phyloP scores from a whole-genome alignment of 2,113 vertebrate species.

The Pygathrix nemaeus region DNA sequence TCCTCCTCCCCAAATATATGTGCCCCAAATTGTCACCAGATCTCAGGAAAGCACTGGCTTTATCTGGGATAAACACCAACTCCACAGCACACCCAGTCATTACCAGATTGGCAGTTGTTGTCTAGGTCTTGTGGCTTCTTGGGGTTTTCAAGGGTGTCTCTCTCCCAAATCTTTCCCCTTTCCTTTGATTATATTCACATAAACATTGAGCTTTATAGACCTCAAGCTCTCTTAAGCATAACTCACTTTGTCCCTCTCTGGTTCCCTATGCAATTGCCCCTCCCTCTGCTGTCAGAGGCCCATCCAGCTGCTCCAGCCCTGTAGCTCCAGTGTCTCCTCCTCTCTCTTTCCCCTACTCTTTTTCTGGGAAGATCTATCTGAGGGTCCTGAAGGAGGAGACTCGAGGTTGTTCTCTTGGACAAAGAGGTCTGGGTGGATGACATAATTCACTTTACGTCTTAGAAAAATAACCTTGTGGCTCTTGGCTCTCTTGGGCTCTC shows the following conservation, averaged over 20 bases:
- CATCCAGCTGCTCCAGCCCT: not conserved
- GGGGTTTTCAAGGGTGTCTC: conserved; percentile 37
- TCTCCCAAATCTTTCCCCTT: conserved; percentile 9
- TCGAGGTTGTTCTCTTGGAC: conserved; percentile 22
- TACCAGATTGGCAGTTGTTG: conserved; percentile 41
- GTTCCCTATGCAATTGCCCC: not conserved
- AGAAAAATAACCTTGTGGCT: conserved; percentile 64
- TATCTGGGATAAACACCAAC: conserved; percentile 57
- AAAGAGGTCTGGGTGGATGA: conserved; percentile 59
- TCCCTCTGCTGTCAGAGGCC: not conserved
- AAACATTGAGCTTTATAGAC: not conserved
- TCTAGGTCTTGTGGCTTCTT: conserved; percentile 62
- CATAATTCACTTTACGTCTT: conserved; percentile 58
- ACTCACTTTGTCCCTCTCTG: not conserved
- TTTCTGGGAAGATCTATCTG: not conserved
- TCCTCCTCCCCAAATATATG: conserved; percentile 43
- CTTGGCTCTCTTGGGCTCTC: conserved; percentile 57
- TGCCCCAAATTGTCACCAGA: conserved; percentile 59
- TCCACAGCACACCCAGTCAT: conserved; percentile 55
- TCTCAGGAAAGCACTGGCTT: conserved; percentile 55
- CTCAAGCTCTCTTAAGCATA: not conserved
- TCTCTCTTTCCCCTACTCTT: not conserved
- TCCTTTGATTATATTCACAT: conserved; percentile 29
- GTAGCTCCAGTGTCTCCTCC: not conserved
- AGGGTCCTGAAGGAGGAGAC: conserved; percentile 45